Evolutionary conservation across 2,888 invertebrate genomes (phyloP).

Genomic region (Syritta pipiens): DNA sequence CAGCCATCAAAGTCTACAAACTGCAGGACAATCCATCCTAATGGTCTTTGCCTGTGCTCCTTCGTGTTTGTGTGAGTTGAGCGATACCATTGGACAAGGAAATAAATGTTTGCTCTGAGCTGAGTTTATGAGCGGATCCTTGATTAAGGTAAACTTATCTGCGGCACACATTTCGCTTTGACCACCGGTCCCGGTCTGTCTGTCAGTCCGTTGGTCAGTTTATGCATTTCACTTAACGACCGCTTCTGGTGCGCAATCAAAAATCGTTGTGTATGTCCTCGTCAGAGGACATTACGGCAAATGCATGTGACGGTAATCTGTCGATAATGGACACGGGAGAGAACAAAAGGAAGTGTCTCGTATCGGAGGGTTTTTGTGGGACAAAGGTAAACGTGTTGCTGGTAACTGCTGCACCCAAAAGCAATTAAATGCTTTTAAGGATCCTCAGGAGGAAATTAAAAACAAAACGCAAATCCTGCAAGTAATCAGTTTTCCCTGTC

Average conservation of each 20-base stretch:
- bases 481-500: slow-evolving; percentile 47
- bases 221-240: slow-evolving; percentile 67
- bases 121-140: slow-evolving; percentile 57
- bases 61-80: slow-evolving; percentile 1
- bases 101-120: slow-evolving; percentile 54
- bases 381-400: slow-evolving; percentile 24
- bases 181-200: slow-evolving; percentile 16
- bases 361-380: neutral
- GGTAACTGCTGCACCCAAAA: slow-evolving; percentile 68
- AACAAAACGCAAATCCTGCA: slow-evolving; percentile 65
- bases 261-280: no score
- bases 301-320: slow-evolving; percentile 67
- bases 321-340: slow-evolving; percentile 53
- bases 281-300: slow-evolving; percentile 49
- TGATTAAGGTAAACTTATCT: slow-evolving; percentile 68
- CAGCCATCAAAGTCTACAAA: slow-evolving; percentile 35
- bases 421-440: slow-evolving; percentile 68
- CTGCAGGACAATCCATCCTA: slow-evolving; percentile 25
- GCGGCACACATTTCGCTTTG: slow-evolving; percentile 26
- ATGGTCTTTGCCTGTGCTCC: slow-evolving; percentile 32
- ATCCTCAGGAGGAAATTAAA: slow-evolving; percentile 68
- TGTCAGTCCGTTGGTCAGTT: no score
- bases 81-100: slow-evolving; percentile 52
- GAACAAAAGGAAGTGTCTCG: slow-evolving; percentile 32
- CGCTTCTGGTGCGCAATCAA: slow-evolving; percentile 59